These are phyloP conservation scores for Synergus umbraculus DNA, from an alignment of 2,888 invertebrate species.

Conservation along the genomic window DNA sequence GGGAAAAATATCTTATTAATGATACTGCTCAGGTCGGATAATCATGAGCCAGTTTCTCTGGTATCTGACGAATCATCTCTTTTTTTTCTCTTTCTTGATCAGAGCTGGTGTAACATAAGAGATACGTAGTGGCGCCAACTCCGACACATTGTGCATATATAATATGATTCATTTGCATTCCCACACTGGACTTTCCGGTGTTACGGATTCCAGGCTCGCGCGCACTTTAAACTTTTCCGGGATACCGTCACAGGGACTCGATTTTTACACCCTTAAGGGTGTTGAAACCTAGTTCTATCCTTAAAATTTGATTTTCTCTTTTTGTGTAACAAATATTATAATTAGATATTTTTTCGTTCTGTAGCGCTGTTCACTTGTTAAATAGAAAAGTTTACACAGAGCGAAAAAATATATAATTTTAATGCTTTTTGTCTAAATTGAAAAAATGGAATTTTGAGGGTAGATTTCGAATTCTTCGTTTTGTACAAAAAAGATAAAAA, in stretches of 20 bases:
- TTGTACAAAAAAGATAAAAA: too few relatives aligned
- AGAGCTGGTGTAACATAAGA: not conserved
- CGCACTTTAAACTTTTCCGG: not conserved
- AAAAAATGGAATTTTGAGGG: too few relatives aligned
- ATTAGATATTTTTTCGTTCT: too few relatives aligned
- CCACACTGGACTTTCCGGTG: conserved; percentile 23
- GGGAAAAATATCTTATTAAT: conserved; percentile 1
- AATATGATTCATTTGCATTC: conserved; percentile 29
- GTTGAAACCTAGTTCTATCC: too few relatives aligned
- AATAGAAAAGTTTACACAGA: too few relatives aligned
- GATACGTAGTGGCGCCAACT: conserved; percentile 24
- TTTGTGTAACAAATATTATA: too few relatives aligned
- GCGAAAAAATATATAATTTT: too few relatives aligned
- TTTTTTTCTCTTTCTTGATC: not conserved
- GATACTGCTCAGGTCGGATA: not conserved
- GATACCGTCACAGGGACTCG: not conserved
- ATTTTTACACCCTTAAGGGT: not conserved
- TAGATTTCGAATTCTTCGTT: too few relatives aligned
- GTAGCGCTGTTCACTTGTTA: too few relatives aligned
- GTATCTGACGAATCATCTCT: conserved; percentile 11
- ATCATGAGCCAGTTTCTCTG: not conserved
- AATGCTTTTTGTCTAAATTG: too few relatives aligned
- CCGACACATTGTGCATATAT: conserved; percentile 24
- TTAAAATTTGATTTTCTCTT: too few relatives aligned
- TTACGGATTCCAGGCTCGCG: not conserved